Base-by-base conservation (phyloP, 1,140 invertebrate genomes). In the Lucilia sericata region DNA sequence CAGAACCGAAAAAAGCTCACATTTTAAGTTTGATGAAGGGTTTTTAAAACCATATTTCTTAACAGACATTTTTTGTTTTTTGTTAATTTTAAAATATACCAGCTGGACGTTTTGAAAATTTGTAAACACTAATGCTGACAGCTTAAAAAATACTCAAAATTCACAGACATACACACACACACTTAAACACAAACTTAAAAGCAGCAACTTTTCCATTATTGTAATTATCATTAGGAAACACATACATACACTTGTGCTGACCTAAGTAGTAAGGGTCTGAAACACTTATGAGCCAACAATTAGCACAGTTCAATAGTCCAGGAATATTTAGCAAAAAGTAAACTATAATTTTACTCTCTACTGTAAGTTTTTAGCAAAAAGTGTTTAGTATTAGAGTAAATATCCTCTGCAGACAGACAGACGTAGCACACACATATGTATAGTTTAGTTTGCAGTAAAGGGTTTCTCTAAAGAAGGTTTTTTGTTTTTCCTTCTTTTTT, bases 11-110 rank as follows among this genome's bases (percentile, higher is more conserved):
- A 42, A 36, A 42, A 42, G n/a, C 55, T 60, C 13, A 42, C 17
- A 21, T 80, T 80, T 80, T 10, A 80, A 80, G n/a, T 80, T 80
- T 80, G 76, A 80, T 80, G 42, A 80, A 80, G 76, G 76, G 76
- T 51, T 80, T 80, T 49, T 76, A 13, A 42, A 42, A 42, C 42
- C 5, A 42, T 42, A 42, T 42, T 42, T 42, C 42, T 42, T 42
- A 42, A 2, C 10, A 76, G 17, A 47, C 9, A 9, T 70, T 19
- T 70, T 19, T 60, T 82, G 7, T 82, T 65, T 14, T 12, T 34
- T 82, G 30, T 51, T 60, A 65, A 36, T 82, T 82, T 82, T 55
- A 34, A 9, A n/a, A 10, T 78, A 19, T 42, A 21, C 76, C 76
- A 80, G 47, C 49, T 65, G 81, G 51, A 21, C 55, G 80, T 14